Percentiles rank a stretch among this genome's conserved stretches.
phyloP scores from a whole-genome alignment of 2,113 vertebrate species.

The Orientallactaga bullata region DNA sequence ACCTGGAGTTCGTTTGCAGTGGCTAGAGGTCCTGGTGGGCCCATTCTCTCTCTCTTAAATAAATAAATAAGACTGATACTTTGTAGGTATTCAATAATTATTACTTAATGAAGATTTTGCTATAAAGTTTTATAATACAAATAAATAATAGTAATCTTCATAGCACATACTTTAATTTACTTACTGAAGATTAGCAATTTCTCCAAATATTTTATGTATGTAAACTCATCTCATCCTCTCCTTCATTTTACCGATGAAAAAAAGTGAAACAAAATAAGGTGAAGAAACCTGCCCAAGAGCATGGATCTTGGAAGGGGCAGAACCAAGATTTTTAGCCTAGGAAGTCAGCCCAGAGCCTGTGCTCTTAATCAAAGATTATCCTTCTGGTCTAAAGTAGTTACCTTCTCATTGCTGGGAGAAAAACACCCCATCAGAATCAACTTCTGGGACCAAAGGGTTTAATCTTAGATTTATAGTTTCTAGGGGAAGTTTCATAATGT shows the following conservation, averaged over 20 bases:
- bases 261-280: background rate
- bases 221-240: background rate
- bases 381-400: background rate
- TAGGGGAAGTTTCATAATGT: too few relatives aligned
- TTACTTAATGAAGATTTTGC: background rate
- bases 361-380: background rate
- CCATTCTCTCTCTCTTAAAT: too few relatives aligned
- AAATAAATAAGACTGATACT: conserved; percentile 1
- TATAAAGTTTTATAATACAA: background rate
- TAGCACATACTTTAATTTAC: conserved; percentile 3
- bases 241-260: background rate
- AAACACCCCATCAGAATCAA: too few relatives aligned
- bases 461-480: too few relatives aligned
- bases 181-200: background rate
- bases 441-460: too few relatives aligned
- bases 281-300: background rate
- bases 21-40: too few relatives aligned
- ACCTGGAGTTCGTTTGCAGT: too few relatives aligned
- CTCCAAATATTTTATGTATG: background rate
- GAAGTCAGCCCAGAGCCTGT: background rate
- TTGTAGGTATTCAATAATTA: conserved; percentile 1
- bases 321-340: background rate
- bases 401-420: too few relatives aligned
- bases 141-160: background rate
- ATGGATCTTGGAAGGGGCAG: background rate